These are phyloP conservation scores for Borostomias antarcticus DNA, from an alignment of 2,797 vertebrate genomes.

Conservation along the genomic window DNA sequence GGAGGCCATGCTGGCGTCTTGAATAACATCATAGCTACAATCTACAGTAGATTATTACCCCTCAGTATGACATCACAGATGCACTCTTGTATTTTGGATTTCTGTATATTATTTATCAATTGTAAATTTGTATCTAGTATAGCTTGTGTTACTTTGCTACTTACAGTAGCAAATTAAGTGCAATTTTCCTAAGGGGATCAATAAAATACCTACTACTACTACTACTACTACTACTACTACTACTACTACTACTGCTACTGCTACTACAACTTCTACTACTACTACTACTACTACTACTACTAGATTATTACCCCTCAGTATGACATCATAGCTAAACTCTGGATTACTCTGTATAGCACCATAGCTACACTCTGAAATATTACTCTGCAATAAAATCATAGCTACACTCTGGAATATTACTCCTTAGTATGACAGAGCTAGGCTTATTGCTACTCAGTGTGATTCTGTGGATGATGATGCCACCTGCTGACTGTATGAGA, in stretches of 20 bases:
- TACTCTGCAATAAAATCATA: slow-evolving; percentile 57
- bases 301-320: slow-evolving; percentile 3
- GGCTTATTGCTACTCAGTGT: slow-evolving; percentile 41
- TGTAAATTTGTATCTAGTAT: no score
- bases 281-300: no score
- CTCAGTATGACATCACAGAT: slow-evolving; percentile 47
- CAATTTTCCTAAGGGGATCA: no score
- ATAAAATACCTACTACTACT: no score
- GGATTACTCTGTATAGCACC: slow-evolving; percentile 64
- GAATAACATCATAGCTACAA: slow-evolving; percentile 73
- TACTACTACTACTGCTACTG: no score
- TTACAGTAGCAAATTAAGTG: no score
- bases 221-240: no score
- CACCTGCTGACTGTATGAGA: slow-evolving; percentile 86
- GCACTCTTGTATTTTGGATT: no score
- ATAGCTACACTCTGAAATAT: slow-evolving; percentile 69
- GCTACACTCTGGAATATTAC: neutral
- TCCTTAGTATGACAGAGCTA: neutral
- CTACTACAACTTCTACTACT: no score
- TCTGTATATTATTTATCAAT: no score
- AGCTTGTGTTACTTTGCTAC: no score
- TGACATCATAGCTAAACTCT: slow-evolving; percentile 68
- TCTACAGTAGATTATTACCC: slow-evolving; percentile 71
- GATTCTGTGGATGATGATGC: slow-evolving; percentile 85
- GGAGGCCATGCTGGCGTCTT: slow-evolving; percentile 58